Evolutionary conservation across 2,797 vertebrate species (phyloP).

Genomic region (Oreochromis grahami): DNA sequence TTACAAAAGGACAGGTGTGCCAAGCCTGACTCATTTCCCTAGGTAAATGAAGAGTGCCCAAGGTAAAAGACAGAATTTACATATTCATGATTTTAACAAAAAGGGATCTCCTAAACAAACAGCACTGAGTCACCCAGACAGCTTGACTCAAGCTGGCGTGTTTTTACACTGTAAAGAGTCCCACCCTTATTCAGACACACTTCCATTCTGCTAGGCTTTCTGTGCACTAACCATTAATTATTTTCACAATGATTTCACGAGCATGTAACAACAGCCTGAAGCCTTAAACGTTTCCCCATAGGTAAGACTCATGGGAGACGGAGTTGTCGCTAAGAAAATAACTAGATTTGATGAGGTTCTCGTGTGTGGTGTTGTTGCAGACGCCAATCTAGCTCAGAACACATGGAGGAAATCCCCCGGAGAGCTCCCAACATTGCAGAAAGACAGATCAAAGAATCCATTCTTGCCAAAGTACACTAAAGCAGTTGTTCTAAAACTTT

Average conservation of each 20-base stretch:
- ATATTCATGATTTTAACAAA: conserved; percentile 35
- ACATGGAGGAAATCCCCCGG: neutral
- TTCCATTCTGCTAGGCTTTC: neutral
- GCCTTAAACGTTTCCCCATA: neutral
- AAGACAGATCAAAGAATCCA: neutral
- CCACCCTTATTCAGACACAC: neutral
- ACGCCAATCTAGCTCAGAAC: neutral
- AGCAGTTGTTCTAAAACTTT: neutral
- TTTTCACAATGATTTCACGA: neutral
- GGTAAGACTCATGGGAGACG: neutral
- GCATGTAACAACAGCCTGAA: neutral
- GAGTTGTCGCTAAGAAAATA: neutral
- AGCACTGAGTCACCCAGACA: neutral
- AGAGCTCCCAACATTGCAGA: neutral
- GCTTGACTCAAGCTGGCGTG: neutral
- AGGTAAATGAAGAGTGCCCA: neutral
- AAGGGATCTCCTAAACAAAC: conserved; percentile 13
- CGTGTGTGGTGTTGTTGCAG: neutral
- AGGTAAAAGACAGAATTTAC: conserved; percentile 19
- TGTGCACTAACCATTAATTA: neutral
- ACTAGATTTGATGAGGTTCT: neutral
- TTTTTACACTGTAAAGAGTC: neutral
- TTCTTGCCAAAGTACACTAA: neutral
- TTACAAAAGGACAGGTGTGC: conserved; percentile 51
- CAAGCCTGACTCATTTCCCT: conserved; percentile 49